Conservation (phyloP, 2,113 vertebrate species). For the Lepus europaeus region DNA sequence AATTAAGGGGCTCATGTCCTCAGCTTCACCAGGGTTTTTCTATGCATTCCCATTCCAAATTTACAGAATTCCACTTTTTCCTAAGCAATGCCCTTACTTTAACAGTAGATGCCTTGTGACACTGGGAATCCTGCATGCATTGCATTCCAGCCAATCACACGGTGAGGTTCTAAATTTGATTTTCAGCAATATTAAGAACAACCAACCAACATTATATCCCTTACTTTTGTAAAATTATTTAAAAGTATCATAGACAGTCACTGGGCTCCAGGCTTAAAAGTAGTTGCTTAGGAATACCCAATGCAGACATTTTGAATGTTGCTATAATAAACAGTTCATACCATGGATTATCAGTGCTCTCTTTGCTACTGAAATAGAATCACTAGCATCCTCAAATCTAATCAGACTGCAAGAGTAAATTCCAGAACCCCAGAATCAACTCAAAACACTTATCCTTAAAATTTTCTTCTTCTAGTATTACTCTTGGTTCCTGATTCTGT, state of each 20-base stretch:
- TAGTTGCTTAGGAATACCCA: not conserved
- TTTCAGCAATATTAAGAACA: not conserved
- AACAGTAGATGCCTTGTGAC: not conserved
- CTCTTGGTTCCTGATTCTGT: not conserved
- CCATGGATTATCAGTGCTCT: not conserved
- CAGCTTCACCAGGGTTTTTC: not conserved
- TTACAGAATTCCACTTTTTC: not conserved
- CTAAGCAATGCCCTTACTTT: not conserved
- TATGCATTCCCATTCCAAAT: not conserved
- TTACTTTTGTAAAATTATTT: not conserved
- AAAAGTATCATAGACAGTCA: not conserved
- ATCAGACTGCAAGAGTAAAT: not conserved
- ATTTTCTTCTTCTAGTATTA: not conserved
- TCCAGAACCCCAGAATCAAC: not conserved
- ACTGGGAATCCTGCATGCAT: not conserved
- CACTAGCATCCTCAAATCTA: not conserved
- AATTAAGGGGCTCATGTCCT: not conserved
- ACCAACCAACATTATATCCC: not conserved
- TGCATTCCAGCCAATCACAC: not conserved
- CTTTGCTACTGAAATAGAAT: not conserved
- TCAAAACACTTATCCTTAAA: not conserved
- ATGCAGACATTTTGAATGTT: not conserved
- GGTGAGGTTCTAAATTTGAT: not conserved
- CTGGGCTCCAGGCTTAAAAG: not conserved
- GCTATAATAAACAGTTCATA: not conserved